These are phyloP conservation scores for Pheosia tremula DNA, from an alignment of 2,888 invertebrate species.

Conservation along the genomic window DNA sequence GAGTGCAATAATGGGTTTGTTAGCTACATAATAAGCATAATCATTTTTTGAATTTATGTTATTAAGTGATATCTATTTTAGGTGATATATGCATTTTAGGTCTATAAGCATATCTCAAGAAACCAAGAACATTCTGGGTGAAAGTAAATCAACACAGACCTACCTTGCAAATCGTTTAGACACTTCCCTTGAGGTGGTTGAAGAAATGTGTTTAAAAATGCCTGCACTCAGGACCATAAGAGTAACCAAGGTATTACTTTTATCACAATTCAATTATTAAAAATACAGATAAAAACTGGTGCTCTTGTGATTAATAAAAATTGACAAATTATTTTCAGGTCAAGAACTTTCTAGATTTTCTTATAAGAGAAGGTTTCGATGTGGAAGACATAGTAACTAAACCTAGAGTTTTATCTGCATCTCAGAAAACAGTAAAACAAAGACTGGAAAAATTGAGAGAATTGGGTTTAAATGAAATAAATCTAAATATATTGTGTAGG, in stretches of 20 bases:
- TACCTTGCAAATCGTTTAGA: slow-evolving; percentile 83
- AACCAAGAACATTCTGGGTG: slow-evolving; percentile 78
- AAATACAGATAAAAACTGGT: neutral
- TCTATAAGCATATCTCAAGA: slow-evolving; percentile 66
- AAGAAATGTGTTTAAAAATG: slow-evolving; percentile 76
- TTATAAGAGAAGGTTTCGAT: slow-evolving; percentile 80
- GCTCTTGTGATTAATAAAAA: no score
- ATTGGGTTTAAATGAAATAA: slow-evolving; percentile 73
- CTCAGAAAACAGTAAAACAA: slow-evolving; percentile 81
- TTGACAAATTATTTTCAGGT: slow-evolving; percentile 60
- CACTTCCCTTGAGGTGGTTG: slow-evolving; percentile 70
- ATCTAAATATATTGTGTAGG: slow-evolving; percentile 82
- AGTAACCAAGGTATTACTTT: slow-evolving; percentile 77
- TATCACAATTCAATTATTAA: slow-evolving; percentile 7
- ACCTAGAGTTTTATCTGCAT: slow-evolving; percentile 82
- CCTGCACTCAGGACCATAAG: slow-evolving; percentile 82
- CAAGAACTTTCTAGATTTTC: slow-evolving; percentile 84
- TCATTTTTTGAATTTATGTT: slow-evolving; percentile 6
- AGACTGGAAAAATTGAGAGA: slow-evolving; percentile 78
- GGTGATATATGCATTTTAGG: slow-evolving; percentile 47
- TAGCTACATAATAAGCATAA: neutral
- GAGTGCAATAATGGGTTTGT: no score
- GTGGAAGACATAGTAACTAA: slow-evolving; percentile 80
- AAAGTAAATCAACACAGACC: slow-evolving; percentile 73
- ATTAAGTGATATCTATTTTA: slow-evolving; percentile 6